Evolutionary conservation across 2,888 invertebrate genomes (phyloP).

Genomic region (Bimastos eiseni): DNA sequence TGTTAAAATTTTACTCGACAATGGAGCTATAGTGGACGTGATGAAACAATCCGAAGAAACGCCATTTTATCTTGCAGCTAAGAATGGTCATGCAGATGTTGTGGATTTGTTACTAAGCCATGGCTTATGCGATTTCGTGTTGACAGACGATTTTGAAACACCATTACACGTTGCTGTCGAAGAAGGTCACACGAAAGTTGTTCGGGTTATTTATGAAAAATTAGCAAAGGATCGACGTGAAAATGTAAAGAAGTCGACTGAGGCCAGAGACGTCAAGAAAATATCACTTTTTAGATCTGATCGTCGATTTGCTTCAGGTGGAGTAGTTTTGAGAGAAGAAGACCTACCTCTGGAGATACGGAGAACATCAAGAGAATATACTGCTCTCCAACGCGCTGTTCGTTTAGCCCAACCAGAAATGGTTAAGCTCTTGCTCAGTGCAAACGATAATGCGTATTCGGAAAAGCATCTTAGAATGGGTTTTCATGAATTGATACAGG

Average conservation of each 20-base stretch:
- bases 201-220: background rate
- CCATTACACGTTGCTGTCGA: no score
- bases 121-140: no score
- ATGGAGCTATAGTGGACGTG: no score
- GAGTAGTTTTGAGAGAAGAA: background rate
- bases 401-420: background rate
- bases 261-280: no score
- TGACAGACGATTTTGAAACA: no score
- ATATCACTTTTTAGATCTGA: background rate
- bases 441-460: background rate
- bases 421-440: background rate
- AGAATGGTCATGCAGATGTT: no score
- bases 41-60: no score
- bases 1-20: no score
- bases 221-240: background rate
- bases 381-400: background rate
- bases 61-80: no score
- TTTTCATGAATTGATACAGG: background rate
- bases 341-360: background rate
- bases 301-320: background rate
- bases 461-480: background rate
- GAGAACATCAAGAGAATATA: background rate
- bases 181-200: no score
- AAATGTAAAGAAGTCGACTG: no score
- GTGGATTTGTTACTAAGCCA: no score